Percentiles rank a stretch among this genome's conserved stretches.
Evolutionary conservation across 2,888 invertebrate species (phyloP).

Genomic region (Brachypterus glaber): DNA sequence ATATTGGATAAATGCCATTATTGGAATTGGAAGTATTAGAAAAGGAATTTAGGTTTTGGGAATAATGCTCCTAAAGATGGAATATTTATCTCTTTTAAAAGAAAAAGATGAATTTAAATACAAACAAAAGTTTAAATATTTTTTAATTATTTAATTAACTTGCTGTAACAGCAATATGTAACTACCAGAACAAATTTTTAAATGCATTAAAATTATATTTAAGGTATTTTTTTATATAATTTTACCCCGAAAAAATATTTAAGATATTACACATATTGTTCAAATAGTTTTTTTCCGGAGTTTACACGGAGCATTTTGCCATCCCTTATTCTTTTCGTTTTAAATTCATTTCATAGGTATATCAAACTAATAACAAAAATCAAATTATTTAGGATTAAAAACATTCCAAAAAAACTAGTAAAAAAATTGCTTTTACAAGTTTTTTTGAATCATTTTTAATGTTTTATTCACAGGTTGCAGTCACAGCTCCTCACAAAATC

Average conservation of each 20-base stretch:
- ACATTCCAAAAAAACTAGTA: not conserved
- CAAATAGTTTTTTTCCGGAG: no score
- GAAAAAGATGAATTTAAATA: slow-evolving; percentile 10
- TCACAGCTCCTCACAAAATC: slow-evolving; percentile 39
- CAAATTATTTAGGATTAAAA: not conserved
- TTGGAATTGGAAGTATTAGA: no score
- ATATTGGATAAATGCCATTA: no score
- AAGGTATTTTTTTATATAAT: no score
- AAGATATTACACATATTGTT: slow-evolving; percentile 9
- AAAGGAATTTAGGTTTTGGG: no score
- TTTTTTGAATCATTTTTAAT: not conserved
- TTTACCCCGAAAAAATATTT: no score
- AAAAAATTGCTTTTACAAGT: not conserved
- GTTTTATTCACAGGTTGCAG: slow-evolving; percentile 35
- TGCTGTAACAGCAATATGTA: slow-evolving; percentile 29
- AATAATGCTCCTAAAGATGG: no score
- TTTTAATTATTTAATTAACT: slow-evolving; percentile 27
- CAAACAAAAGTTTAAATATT: slow-evolving; percentile 15
- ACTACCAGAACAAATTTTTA: slow-evolving; percentile 34
- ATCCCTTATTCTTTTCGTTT: slow-evolving; percentile 33
- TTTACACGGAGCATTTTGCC: slow-evolving; percentile 38
- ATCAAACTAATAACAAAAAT: slow-evolving; percentile 22
- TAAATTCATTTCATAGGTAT: slow-evolving; percentile 3
- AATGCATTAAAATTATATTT: slow-evolving; percentile 35
- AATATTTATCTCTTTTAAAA: no score